phyloP scores from a whole-genome alignment of 1,140 invertebrate genomes.

The Euwallacea fornicatus region DNA sequence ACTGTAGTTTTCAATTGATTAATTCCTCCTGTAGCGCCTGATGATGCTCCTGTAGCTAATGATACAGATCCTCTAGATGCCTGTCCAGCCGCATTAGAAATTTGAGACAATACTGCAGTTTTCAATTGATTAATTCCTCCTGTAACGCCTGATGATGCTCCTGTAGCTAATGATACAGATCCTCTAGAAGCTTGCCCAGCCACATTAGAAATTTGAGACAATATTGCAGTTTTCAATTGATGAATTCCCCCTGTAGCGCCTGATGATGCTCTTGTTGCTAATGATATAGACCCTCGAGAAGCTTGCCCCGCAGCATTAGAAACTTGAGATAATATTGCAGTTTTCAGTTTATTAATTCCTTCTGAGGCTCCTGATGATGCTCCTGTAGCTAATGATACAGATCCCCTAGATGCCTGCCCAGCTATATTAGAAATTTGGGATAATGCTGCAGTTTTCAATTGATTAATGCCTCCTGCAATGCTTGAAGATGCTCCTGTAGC shows the following conservation, averaged over 20 bases:
- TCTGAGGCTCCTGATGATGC: background rate
- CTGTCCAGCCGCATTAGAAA: too few species aligned
- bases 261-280: conserved; percentile 4
- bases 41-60: too few species aligned
- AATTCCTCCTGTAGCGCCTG: too few species aligned
- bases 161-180: background rate
- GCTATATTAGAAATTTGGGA: background rate
- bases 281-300: background rate
- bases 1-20: too few species aligned
- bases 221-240: conserved; percentile 11
- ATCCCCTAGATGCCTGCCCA: conserved; percentile 12
- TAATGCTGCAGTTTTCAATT: background rate
- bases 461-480: too few species aligned
- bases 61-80: too few species aligned
- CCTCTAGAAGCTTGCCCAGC: conserved; percentile 11
- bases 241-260: background rate
- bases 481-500: background rate
- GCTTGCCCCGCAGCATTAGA: background rate
- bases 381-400: conserved; percentile 2
- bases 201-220: background rate
- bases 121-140: background rate
- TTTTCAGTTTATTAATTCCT: conserved; percentile 4
- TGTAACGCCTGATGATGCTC: background rate
- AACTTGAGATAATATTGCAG: background rate
- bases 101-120: background rate